Percentiles rank a stretch among this genome's conserved stretches.
Evolutionary conservation across 1,140 invertebrate species (phyloP).

Genomic region (Orchesella cincta): DNA sequence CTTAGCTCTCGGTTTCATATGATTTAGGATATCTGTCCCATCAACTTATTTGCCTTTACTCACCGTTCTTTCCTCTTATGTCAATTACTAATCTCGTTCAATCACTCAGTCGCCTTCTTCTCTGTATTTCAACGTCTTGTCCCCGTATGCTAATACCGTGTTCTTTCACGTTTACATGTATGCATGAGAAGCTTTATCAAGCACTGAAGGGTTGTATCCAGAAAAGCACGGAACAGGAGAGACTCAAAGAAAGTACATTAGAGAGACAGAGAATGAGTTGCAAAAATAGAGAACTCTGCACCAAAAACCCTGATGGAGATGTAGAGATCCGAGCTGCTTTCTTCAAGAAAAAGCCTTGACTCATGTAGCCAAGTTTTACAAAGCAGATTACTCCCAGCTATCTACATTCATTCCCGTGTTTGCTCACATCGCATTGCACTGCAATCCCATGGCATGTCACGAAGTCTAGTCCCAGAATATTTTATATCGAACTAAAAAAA

Average conservation of each 20-base stretch:
- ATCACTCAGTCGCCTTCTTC: background rate
- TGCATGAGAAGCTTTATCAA: background rate
- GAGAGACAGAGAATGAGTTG: background rate
- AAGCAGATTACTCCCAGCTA: no score
- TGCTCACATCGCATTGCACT: no score
- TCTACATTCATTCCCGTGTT: no score
- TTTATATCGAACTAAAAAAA: no score
- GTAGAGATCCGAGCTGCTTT: no score
- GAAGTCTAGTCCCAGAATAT: no score
- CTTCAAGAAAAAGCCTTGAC: no score
- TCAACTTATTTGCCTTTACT: slow-evolving; percentile 12
- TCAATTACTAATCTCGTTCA: slow-evolving; percentile 18
- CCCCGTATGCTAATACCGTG: background rate
- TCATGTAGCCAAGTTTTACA: no score
- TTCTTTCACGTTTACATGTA: background rate
- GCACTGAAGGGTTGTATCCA: background rate
- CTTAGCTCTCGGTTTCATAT: background rate
- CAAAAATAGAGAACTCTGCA: no score
- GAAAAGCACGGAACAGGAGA: background rate
- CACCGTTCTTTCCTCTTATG: slow-evolving; percentile 3
- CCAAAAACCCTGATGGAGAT: no score
- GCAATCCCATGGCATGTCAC: no score
- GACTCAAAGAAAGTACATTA: background rate
- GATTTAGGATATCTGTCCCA: background rate
- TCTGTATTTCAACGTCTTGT: background rate